Conservation (phyloP, 2,888 invertebrate species). For the Drosophila neutralis region DNA sequence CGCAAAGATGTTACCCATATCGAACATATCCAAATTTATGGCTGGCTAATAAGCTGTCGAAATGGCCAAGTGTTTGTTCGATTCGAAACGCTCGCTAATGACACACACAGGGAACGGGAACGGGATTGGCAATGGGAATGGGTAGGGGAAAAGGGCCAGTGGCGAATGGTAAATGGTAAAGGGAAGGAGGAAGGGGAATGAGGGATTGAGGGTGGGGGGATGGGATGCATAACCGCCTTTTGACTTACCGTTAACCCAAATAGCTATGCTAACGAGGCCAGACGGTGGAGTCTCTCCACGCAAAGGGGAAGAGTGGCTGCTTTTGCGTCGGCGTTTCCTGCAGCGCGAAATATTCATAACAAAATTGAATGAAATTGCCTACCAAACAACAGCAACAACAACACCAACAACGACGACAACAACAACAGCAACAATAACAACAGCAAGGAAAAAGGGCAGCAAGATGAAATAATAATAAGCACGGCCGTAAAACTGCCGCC, state of each 20-base stretch:
- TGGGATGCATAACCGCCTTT: conserved; percentile 13
- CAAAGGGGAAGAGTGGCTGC: neutral
- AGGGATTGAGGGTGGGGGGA: neutral
- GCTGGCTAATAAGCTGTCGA: conserved; percentile 36
- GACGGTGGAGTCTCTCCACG: conserved; percentile 8
- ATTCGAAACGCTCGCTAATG: conserved; percentile 56
- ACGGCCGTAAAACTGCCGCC: conserved; percentile 14
- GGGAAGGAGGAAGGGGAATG: neutral
- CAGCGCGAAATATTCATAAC: conserved; percentile 60
- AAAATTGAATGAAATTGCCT: conserved; percentile 70
- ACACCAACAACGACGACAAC: conserved; percentile 5
- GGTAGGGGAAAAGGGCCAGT: neutral
- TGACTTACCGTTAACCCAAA: conserved; percentile 28
- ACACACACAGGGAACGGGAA: conserved; percentile 52
- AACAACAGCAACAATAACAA: conserved; percentile 9
- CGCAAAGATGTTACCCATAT: conserved; percentile 27
- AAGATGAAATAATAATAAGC: conserved; percentile 63
- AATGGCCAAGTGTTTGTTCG: conserved; percentile 49
- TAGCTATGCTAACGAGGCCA: conserved; percentile 32
- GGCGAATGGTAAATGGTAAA: neutral
- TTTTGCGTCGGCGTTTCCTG: conserved; percentile 28
- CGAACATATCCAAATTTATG: conserved; percentile 41
- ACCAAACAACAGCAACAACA: conserved; percentile 36
- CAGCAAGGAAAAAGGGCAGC: conserved; percentile 18
- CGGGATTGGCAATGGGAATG: neutral